Conservation (phyloP, 2,113 vertebrate genomes). For the Erpornis zantholeuca region DNA sequence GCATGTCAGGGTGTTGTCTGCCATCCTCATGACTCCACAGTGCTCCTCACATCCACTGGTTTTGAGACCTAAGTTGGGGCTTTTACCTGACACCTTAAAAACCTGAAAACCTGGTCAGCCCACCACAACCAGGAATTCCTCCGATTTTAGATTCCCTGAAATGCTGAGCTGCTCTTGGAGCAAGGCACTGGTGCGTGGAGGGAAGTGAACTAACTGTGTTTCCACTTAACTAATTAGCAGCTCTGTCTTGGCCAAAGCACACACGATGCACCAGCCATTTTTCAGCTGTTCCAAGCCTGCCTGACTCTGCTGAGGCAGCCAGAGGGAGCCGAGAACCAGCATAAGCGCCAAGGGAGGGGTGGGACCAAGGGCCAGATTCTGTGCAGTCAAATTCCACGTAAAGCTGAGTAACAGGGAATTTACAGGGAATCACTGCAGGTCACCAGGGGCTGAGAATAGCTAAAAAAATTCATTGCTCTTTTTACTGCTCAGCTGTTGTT, state of each 20-base stretch:
- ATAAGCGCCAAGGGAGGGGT: neutral
- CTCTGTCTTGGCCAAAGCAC: conserved; percentile 2
- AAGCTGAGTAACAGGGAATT: neutral
- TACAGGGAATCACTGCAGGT: neutral
- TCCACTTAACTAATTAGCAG: conserved; percentile 16
- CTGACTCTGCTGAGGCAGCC: neutral
- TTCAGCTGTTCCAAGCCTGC: neutral
- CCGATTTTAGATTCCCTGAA: neutral
- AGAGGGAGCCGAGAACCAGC: neutral
- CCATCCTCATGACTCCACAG: fast-evolving
- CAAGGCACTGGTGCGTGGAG: neutral
- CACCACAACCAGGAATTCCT: neutral
- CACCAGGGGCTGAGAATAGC: neutral
- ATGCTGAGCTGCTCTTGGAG: neutral
- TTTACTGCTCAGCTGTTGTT: neutral
- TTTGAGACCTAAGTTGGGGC: neutral
- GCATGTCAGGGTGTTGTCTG: neutral
- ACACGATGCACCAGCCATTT: neutral
- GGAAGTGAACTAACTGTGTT: neutral
- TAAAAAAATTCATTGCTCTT: neutral
- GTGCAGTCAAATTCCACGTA: neutral
- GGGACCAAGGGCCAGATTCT: neutral
- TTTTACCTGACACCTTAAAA: neutral
- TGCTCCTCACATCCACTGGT: neutral
- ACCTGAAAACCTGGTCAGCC: neutral